Conservation (phyloP, 2,113 vertebrate genomes). For the Rhodinocichla rosea region DNA sequence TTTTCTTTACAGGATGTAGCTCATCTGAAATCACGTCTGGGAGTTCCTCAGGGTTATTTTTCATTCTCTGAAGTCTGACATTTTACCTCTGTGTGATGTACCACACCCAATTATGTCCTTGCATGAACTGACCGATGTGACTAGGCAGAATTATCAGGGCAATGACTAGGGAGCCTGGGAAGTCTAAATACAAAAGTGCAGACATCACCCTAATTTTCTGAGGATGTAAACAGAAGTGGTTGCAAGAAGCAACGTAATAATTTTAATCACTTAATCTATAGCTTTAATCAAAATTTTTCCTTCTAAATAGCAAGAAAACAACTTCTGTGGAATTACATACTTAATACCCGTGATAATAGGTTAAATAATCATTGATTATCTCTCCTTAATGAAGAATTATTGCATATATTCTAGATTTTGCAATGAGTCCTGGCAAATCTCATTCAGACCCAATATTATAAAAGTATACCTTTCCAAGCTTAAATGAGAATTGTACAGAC, state of each 20-base stretch:
- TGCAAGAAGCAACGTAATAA: not conserved
- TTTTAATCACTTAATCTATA: constrained; percentile 35
- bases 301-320: constrained; percentile 55
- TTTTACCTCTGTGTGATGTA: not conserved
- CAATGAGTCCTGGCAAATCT: constrained; percentile 5
- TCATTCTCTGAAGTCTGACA: not conserved
- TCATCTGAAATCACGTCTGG: not conserved
- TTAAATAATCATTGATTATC: constrained; percentile 59
- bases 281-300: constrained; percentile 31
- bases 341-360: constrained; percentile 40
- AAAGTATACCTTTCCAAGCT: not conserved
- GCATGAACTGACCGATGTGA: not conserved
- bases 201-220: not conserved
- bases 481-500: not conserved
- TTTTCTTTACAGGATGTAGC: not conserved
- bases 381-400: constrained; percentile 54
- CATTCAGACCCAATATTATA: not conserved
- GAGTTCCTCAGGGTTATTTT: not conserved
- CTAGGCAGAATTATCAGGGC: not conserved
- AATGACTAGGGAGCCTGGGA: not conserved
- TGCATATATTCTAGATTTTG: not conserved
- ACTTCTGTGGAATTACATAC: constrained; percentile 45
- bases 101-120: not conserved
- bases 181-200: not conserved
- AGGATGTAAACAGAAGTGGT: not conserved